Conservation (phyloP, 2,797 vertebrate genomes). For the Artibeus jamaicensis region DNA sequence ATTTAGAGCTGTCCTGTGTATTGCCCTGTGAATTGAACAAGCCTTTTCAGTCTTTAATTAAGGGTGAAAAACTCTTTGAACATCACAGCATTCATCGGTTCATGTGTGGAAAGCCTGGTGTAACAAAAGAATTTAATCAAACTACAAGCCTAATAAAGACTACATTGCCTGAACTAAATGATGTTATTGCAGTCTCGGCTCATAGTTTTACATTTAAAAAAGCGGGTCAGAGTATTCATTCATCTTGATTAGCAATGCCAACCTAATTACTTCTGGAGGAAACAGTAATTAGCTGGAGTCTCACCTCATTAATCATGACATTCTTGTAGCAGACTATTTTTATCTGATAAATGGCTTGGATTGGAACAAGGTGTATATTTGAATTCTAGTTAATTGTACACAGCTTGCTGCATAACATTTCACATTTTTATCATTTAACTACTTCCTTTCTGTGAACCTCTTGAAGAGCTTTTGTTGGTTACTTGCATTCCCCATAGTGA, state of each 20-base stretch:
- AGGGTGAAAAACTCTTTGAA: conserved; percentile 88
- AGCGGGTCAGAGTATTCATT: conserved; percentile 90
- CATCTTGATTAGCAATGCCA: conserved; percentile 95
- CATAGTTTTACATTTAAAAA: conserved; percentile 88
- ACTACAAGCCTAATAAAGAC: conserved; percentile 87
- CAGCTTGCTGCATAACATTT: conserved; percentile 87
- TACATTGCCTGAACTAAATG: conserved; percentile 85
- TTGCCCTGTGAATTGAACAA: conserved; percentile 84
- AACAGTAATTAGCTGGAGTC: conserved; percentile 99
- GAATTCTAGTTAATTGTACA: conserved; percentile 96
- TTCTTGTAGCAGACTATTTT: conserved; percentile 96
- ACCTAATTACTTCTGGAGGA: conserved; percentile 98
- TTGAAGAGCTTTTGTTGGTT: conserved; percentile 61
- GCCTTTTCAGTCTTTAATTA: conserved; percentile 88
- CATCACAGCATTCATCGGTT: conserved; percentile 86
- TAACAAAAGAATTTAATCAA: conserved; percentile 90
- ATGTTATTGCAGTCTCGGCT: conserved; percentile 85
- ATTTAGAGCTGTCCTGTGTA: conserved; percentile 84
- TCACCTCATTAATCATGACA: conserved; percentile 99
- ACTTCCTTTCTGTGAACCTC: conserved; percentile 82
- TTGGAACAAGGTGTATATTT: conserved; percentile 93
- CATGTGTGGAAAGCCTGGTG: conserved; percentile 83
- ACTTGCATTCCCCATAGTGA: conserved; percentile 31
- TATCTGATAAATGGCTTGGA: conserved; percentile 97
- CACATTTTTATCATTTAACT: conserved; percentile 86